These are phyloP conservation scores for Eurois occulta DNA, from an alignment of 2,888 invertebrate genomes.

Conservation along the genomic window DNA sequence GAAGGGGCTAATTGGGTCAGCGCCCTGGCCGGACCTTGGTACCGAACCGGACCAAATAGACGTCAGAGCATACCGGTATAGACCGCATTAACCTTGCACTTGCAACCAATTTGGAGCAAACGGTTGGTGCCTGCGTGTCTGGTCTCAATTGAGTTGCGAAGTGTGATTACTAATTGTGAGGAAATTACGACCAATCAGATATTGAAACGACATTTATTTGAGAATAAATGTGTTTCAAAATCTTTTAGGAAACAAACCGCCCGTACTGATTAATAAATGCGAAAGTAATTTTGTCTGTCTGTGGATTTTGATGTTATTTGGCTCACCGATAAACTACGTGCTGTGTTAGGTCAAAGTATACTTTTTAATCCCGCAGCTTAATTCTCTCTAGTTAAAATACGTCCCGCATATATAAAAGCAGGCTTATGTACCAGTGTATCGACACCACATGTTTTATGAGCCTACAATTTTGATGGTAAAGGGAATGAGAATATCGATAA, in stretches of 20 bases:
- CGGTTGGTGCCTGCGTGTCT: constrained; percentile 45
- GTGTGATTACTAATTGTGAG: constrained; percentile 20
- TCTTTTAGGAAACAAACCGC: background rate
- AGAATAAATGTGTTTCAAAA: background rate
- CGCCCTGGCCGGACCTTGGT: constrained; percentile 23
- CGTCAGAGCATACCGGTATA: constrained; percentile 38
- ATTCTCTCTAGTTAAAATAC: background rate
- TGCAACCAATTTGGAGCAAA: constrained; percentile 46
- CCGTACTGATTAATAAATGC: background rate
- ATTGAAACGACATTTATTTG: background rate
- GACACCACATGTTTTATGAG: constrained; percentile 1
- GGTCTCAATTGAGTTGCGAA: constrained; percentile 38
- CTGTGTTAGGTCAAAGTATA: background rate
- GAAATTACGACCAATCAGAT: constrained; percentile 20
- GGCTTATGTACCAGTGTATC: background rate
- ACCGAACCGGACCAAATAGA: constrained; percentile 15
- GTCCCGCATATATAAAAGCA: background rate
- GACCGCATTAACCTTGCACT: constrained; percentile 59
- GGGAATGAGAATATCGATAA: constrained; percentile 25
- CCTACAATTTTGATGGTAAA: background rate
- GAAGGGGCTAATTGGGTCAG: constrained; percentile 53
- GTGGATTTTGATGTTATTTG: background rate
- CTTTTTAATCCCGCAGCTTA: background rate
- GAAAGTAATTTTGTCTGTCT: background rate
- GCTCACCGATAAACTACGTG: background rate